Evolutionary conservation across 2,113 vertebrate genomes (phyloP).

Genomic region (Stegastes partitus): DNA sequence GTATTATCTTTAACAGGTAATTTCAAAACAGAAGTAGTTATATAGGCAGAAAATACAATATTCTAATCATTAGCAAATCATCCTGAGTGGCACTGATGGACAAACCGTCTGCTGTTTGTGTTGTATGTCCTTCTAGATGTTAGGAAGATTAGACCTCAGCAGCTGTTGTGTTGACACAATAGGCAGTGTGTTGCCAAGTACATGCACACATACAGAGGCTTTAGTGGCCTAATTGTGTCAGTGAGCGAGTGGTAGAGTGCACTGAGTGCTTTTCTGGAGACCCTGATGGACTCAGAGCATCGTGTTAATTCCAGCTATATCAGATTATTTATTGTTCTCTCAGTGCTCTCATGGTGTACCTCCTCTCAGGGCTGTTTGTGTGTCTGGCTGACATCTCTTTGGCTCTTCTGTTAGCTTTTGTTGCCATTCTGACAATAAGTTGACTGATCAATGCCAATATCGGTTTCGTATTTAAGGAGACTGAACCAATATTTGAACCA

Average conservation of each 20-base stretch:
- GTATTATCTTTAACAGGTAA: neutral
- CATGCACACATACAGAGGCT: neutral
- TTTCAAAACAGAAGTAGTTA: neutral
- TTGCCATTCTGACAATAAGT: too few species aligned
- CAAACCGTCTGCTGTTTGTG: slow-evolving; percentile 22
- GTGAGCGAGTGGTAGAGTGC: slow-evolving; percentile 1
- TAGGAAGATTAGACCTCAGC: slow-evolving; percentile 33
- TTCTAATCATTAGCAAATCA: slow-evolving; percentile 1
- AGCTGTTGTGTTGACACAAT: slow-evolving; percentile 69
- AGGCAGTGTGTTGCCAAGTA: slow-evolving; percentile 29
- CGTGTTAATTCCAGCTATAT: slow-evolving; percentile 17
- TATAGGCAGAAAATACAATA: neutral
- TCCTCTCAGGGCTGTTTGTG: neutral
- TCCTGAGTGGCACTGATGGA: slow-evolving; percentile 3
- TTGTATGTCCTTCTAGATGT: slow-evolving; percentile 27
- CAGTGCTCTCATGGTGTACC: neutral
- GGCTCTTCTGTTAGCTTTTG: neutral
- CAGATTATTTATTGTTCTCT: neutral
- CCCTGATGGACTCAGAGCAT: slow-evolving; percentile 25
- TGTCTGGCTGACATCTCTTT: neutral
- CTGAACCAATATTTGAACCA: too few species aligned
- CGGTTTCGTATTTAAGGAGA: too few species aligned
- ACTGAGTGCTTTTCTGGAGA: slow-evolving; percentile 22
- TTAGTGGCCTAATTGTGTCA: slow-evolving; percentile 46
- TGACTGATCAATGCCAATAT: too few species aligned